Base-by-base conservation (phyloP, 2,888 invertebrate species). In the Brenthis ino region DNA sequence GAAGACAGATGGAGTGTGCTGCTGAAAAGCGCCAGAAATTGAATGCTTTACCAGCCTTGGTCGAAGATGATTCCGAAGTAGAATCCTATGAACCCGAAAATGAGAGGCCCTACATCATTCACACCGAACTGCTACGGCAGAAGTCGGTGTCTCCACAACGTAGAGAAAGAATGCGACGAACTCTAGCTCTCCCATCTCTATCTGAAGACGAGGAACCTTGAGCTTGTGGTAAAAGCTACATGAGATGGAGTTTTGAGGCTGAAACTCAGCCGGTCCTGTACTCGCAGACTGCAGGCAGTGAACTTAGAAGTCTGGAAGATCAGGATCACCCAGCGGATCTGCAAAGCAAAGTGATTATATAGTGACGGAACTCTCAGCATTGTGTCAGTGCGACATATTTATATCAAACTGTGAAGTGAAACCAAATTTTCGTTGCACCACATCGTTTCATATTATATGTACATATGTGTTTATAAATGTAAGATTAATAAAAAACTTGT, bases 151-250 rank as follows among this genome's bases (percentile, higher is more conserved):
- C 91, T 0, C 90, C 92, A 6, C 90, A 86, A 71, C 81, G 90
- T 8, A 82, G 88, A 11, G 86, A 89, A 81, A 86, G 84, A 73
- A 80, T 90, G 74, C 84, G 87, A 61, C 87, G 91, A 24, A 87
- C 88, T 37, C 77, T 91, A 54, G 91, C 86, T 8, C 85, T 93
- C 72, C 92, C 92, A 0, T 92, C 92, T 14, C 82, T 93, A 12
- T 93, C 92, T 4, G 92, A 93, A 69, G 92, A 93, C 37, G 92
- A 93, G 77, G 92, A 93, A 82, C 92, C 92, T 79, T 93, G 92
- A 93, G 82, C 81, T 67, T 61, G 58, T 70, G 51, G 20, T 28
- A 33, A 74, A 72, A 72, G 61, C 60, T 71, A 74, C 75, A 75
- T 79, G 85, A 85, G 86, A 87, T 84, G 88, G 89, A 89, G 89